These are phyloP conservation scores for Leptura quadrifasciata DNA, from an alignment of 2,888 invertebrate species.

Conservation along the genomic window DNA sequence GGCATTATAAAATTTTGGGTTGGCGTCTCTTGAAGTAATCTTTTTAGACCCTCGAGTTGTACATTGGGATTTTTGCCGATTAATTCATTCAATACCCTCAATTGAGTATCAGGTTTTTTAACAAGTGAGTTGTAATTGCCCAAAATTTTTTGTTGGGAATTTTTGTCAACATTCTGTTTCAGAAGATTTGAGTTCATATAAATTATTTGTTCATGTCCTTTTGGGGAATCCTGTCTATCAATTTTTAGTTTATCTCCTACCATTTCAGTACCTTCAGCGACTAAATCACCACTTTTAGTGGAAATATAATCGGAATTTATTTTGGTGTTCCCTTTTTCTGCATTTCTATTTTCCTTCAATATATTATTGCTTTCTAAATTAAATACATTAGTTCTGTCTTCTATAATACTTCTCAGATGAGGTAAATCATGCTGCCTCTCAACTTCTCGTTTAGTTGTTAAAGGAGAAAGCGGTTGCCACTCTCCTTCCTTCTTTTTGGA, in stretches of 20 bases:
- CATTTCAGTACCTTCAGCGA: slow-evolving; percentile 52
- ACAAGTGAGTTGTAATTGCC: slow-evolving; percentile 40
- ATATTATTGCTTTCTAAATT: not conserved
- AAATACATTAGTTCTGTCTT: not conserved
- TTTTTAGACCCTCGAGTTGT: slow-evolving; percentile 75
- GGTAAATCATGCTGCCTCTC: not conserved
- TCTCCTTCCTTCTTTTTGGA: slow-evolving; percentile 31
- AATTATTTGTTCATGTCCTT: slow-evolving; percentile 48
- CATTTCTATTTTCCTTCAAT: not conserved
- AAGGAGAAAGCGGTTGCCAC: slow-evolving; percentile 46
- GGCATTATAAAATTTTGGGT: slow-evolving; percentile 48
- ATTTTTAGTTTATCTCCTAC: slow-evolving; percentile 42
- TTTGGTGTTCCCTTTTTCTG: not conserved
- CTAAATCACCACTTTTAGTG: slow-evolving; percentile 44
- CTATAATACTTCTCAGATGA: not conserved
- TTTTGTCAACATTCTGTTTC: slow-evolving; percentile 52
- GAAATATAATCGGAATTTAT: not conserved
- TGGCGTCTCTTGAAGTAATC: slow-evolving; percentile 67
- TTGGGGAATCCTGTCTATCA: slow-evolving; percentile 50
- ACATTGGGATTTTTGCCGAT: slow-evolving; percentile 75
- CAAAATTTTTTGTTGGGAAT: slow-evolving; percentile 49
- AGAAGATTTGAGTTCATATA: slow-evolving; percentile 58
- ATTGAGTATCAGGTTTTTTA: slow-evolving; percentile 54
- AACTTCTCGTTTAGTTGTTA: slow-evolving; percentile 12
- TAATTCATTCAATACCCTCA: slow-evolving; percentile 74